Percentiles rank a stretch among this genome's conserved stretches.
Evolutionary conservation across 2,113 vertebrate species (phyloP).

Genomic region (Oxygymnocypris stewartii): DNA sequence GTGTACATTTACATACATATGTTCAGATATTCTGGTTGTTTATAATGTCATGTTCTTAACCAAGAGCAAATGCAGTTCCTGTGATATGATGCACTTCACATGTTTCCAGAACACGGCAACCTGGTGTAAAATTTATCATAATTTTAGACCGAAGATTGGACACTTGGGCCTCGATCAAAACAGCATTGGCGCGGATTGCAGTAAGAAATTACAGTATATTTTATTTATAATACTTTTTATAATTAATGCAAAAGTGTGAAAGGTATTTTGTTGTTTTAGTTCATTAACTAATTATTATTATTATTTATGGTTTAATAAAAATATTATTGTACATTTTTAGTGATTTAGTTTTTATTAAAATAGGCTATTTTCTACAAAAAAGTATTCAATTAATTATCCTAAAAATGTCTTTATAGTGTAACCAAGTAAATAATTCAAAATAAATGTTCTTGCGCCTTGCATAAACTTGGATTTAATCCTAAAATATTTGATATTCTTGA

Average conservation of each 20-base stretch:
- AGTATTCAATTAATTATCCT: too few species aligned
- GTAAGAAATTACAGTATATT: slow-evolving; percentile 72
- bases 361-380: too few species aligned
- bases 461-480: too few species aligned
- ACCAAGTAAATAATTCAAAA: too few species aligned
- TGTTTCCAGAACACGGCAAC: slow-evolving; percentile 79
- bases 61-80: not conserved
- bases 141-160: slow-evolving; percentile 94
- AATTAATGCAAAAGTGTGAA: not conserved
- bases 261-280: not conserved
- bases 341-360: too few species aligned
- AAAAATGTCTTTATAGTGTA: too few species aligned
- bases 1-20: not conserved
- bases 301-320: not conserved
- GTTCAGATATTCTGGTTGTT: not conserved
- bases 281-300: not conserved
- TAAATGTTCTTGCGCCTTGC: too few species aligned
- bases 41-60: not conserved
- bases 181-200: slow-evolving; percentile 87
- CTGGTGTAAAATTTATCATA: slow-evolving; percentile 89
- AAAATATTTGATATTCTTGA: not conserved
- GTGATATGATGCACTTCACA: not conserved
- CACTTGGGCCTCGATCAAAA: slow-evolving; percentile 94
- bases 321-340: too few species aligned
- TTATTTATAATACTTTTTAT: not conserved